These are phyloP conservation scores for Acyrthosiphon pisum DNA, from an alignment of 1,140 invertebrate species.

Conservation along the genomic window DNA sequence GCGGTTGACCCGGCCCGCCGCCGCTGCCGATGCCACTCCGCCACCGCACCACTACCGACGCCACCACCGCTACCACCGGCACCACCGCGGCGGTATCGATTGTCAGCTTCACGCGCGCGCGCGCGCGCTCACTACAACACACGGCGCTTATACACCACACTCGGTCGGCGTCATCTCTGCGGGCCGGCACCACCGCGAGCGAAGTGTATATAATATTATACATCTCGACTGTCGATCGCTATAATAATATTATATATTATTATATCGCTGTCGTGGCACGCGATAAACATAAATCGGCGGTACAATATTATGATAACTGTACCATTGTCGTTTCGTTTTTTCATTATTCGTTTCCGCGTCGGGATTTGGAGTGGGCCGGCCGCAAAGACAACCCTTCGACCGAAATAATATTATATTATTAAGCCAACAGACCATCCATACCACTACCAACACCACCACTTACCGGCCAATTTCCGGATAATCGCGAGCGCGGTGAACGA, in stretches of 20 bases:
- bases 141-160: background rate
- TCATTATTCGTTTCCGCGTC: background rate
- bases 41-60: background rate
- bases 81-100: constrained; percentile 39
- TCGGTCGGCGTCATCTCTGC: background rate
- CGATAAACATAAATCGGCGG: background rate
- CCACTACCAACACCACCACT: background rate
- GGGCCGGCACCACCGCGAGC: background rate
- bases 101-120: constrained; percentile 45
- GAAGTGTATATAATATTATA: background rate
- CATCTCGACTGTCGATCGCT: background rate
- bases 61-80: too few relatives aligned
- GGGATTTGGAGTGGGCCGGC: background rate
- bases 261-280: background rate
- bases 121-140: background rate
- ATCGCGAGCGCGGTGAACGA: background rate
- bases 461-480: background rate
- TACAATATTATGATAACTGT: background rate
- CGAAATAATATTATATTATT: too few relatives aligned
- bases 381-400: background rate
- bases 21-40: background rate
- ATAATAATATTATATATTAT: background rate
- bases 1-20: constrained; percentile 51
- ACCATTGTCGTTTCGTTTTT: background rate
- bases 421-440: too few relatives aligned